A percentile compares a stretch with the other conserved stretches of the same genome.
These are phyloP conservation scores for Polypterus senegalus DNA, from an alignment of 2,113 vertebrate genomes.

Conservation along the genomic window DNA sequence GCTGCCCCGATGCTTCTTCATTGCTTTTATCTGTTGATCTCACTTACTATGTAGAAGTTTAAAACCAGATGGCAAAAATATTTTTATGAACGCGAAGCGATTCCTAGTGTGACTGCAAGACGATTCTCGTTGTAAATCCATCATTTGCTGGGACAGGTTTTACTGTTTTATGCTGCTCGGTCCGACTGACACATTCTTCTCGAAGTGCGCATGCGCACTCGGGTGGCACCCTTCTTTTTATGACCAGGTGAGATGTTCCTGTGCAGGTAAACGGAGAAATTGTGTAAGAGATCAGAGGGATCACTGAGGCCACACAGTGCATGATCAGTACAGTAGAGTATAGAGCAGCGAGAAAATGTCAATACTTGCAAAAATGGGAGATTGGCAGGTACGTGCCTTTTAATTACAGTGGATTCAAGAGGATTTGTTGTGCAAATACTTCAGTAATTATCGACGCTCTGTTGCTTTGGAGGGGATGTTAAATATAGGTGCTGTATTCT, in stretches of 20 bases:
- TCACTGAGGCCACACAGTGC: slow-evolving; percentile 54
- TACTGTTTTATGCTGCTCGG: slow-evolving; percentile 30
- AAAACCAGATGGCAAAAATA: no score
- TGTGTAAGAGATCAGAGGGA: slow-evolving; percentile 58
- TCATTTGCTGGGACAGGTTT: slow-evolving; percentile 39
- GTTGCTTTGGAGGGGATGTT: no score
- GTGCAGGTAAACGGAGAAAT: slow-evolving; percentile 72
- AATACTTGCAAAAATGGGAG: slow-evolving; percentile 85
- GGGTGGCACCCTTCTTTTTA: slow-evolving; percentile 73
- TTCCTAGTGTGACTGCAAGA: no score
- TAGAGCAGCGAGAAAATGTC: slow-evolving; percentile 63
- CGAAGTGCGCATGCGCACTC: slow-evolving; percentile 78
- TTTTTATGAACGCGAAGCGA: no score
- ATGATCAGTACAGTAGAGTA: slow-evolving; percentile 44
- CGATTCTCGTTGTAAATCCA: slow-evolving; percentile 32
- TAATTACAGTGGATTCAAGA: slow-evolving; percentile 26
- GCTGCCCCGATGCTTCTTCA: no score
- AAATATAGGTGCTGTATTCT: no score
- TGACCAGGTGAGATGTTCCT: slow-evolving; percentile 83
- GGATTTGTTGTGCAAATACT: no score
- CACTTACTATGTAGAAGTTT: no score
- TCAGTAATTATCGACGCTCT: no score
- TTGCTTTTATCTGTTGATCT: no score
- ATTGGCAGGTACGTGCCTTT: slow-evolving; percentile 81
- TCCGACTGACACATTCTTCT: slow-evolving; percentile 44